Base-by-base conservation (phyloP, 2,888 invertebrate species). In the Stenchaetothrips biformis region DNA sequence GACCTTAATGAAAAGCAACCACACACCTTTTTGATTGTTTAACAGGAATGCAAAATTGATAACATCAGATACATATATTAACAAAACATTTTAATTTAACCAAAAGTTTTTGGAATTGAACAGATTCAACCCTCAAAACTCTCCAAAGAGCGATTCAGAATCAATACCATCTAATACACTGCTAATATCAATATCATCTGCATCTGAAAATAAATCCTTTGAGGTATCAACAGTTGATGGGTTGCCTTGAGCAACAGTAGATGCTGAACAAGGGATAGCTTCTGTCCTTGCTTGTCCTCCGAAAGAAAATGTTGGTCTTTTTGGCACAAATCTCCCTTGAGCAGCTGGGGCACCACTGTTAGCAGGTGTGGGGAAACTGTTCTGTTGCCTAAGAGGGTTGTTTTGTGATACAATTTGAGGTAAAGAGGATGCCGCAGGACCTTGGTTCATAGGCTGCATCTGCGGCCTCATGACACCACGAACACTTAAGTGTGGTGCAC, bases 141-240 rank as follows among this genome's bases (percentile, higher is more conserved):
- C 84, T 74, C 81, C 83, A 79, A 83, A 83, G 49, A 83, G 78
- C 13, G 83, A 82, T 78, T 84, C 84, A 0, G 83, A 81, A 81
- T 84, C 83, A 21, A 84, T 82, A 7, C 83, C 84, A 47, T 83
- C 83, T 9, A 84, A 79, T n/a, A 83, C 81, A 79, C 81, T 82
- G 21, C 67, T 74, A 25, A 74, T 74, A 25, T 74, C 67, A 74
- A 74, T 74, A 74, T 74, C 67, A 74, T 74, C 67, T 25, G 67
- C 67, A 25, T 74, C 67, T 74, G 67, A 74, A 74, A 74, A 74
- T 21, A 74, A 74, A 74, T 74, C 67, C 25, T 11, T 21, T 21
- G 21, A 21, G 4, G 21, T 74, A 7, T 21, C 7, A 25, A 21
- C 25, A 8, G 7, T 74, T 25, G 8, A 11, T 21, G 3, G 67